Evolutionary conservation across 2,797 vertebrate genomes (phyloP), one percentile per base, ranked within the genome.

Genomic region (Phalanger gymnotis): DNA sequence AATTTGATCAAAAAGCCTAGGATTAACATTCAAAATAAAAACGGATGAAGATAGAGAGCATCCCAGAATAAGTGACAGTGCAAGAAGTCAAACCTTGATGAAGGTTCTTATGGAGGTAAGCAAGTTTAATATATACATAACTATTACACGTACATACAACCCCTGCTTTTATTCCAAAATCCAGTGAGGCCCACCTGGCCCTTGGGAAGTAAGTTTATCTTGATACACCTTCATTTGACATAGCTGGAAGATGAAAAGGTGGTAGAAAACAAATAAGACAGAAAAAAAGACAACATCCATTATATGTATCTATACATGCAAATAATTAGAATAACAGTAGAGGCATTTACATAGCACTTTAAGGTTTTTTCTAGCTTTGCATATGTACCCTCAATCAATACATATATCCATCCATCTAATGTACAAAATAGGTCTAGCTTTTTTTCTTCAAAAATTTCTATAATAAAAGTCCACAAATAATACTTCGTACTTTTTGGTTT

Each of bases 21-120:
- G 87, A 94, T 94, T 95, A 97, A 87, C 56, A 94, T 51, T 91
- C 66, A 92, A 92, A 94, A 90, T 58, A 92, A 4, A 51, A 95
- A 27, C 5, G 40, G 95, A 87, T 89, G 54, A 87, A 55, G 31
- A 94, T 22, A 92, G 40, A 95, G 56, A 47, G 16, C 53, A 91
- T 2, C 28, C 51, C 0, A 56, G 0, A 27, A 19, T 25, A 19
- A 40, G 10, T 1, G 92, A 56, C 94, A 95, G 93, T 0, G 52
- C 2, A 96, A 95, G 91, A 22, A 40, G 90, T 12, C 16, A 55
- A 57, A 31, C 12, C 66, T 61, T 19, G 9, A 4, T 55, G 47
- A 47, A 28, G 14, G 52, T 91, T 58, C 54, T 52, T 91, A 53
- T 55, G 61, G 51, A 90, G 19, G 91, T 5, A 73, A 73, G 9